Conservation (phyloP, 2,797 vertebrate species). For the Streptopelia turtur region DNA sequence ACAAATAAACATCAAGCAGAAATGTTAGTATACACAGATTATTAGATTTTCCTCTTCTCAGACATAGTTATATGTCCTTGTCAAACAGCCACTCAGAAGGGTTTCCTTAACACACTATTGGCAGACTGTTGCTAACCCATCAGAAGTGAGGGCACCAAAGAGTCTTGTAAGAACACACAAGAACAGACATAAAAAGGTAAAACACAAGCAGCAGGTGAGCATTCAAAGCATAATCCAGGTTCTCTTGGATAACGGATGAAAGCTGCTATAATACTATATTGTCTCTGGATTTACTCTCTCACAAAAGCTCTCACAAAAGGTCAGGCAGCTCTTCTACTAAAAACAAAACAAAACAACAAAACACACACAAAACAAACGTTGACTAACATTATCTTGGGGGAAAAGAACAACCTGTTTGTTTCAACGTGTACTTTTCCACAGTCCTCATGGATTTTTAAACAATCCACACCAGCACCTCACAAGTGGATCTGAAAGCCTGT, state of each 20-base stretch:
- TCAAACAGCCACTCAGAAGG: not conserved
- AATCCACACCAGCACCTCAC: not conserved
- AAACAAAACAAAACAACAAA: not conserved
- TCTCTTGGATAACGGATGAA: not conserved
- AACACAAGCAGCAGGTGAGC: not conserved
- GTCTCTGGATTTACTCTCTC: not conserved
- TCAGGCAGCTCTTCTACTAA: not conserved
- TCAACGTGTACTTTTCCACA: not conserved
- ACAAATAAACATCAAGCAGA: constrained; percentile 42
- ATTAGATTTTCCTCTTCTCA: not conserved
- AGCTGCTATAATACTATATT: not conserved
- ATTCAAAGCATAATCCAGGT: not conserved
- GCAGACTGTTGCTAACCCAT: not conserved
- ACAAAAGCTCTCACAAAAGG: not conserved
- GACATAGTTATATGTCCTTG: not conserved
- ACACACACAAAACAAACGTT: not conserved
- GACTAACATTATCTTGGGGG: not conserved
- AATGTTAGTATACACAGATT: not conserved
- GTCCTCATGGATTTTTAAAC: not conserved
- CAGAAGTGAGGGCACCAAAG: rapidly evolving
- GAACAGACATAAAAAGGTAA: not conserved
- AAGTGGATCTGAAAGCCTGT: not conserved
- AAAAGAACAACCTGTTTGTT: not conserved
- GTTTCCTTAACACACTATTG: not conserved
- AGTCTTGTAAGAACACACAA: rapidly evolving